Base-by-base conservation (phyloP, 1,140 invertebrate genomes). In the Zophobas atratus region DNA sequence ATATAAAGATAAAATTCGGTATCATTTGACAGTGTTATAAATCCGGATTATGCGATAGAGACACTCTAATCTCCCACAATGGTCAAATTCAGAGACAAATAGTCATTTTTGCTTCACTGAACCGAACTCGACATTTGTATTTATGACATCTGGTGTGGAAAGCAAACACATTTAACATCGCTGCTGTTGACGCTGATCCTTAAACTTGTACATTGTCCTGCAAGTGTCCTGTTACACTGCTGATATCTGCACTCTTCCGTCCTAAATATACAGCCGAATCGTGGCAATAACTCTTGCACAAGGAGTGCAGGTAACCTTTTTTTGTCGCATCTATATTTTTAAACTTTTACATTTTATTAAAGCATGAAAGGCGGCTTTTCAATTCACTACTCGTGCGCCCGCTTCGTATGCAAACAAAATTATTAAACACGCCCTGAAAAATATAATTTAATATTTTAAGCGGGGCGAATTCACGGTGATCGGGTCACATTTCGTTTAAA, bases 51-150 rank as follows among this genome's bases (percentile, higher is more conserved):
- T 80, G 67, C 75, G 75, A 81, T 76, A 75, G 71, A 76, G 36
- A 81, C 76, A 80, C 77, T 82, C 60, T 82, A 82, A 81, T 82
- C 79, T 80, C 57, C 80, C 81, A 80, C 81, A 80, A 79, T 81
- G 78, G 81, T 80, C 81, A 81, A 79, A 81, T 80, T 80, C 76
- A 82, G 80, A 81, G 81, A 81, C 79, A 81, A 82, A 82, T 80
- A 81, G 81, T 78, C 70, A 81, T 81, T 82, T 79, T 81, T 81
- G 80, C 76, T 82, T 77, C 77, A 80, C 72, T 78, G 76, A 72
- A 49, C 79, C 72, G 79, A 81, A 78, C 80, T 80, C 72, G 78
- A 78, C 80, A 75, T 81, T 78, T 76, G 74, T 81, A 81, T 81
- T 81, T 81, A 81, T 81, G 79, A 81, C 75, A 81, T 81, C 80